Base-by-base conservation (phyloP, 37 sponge, comb jelly and placozoan genomes). In the Beroe ovata region DNA sequence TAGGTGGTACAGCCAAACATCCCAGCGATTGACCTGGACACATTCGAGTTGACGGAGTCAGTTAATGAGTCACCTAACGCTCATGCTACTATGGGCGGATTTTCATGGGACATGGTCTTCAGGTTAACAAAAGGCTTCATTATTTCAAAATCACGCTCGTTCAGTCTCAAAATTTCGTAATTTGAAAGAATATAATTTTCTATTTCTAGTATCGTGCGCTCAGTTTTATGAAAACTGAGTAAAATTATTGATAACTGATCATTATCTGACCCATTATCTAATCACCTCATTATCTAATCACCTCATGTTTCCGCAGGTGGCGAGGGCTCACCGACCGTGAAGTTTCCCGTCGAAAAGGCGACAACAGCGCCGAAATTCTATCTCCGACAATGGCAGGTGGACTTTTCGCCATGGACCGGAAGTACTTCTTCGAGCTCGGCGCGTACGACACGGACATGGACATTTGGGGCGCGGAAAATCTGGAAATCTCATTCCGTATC, bases 311-410 rank as follows among this genome's bases (percentile, higher is more conserved):
- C 36, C 38, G 1, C 84, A 77, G 84, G 28, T 77, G 84, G 84
- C 39, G 33, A 35, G 54, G 84, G 8, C 28, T 77, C 39, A 30
- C 84, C 0, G 38, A 77, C 6, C 41, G 84, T 42, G 84, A 77
- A 40, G n/a, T 14, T 0, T 3, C 16, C 54, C 3, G 84, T 28
- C 35, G 84, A 39, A 30, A 77, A 3, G 84, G 84, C 33, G 84
- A 77, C 28, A 77, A 77, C 47, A 77, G 84, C 54, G 28, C n/a
- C 26, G 84, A 77, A 42, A 47, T 47, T 11, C 54, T 6, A 16
- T 47, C 96, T 8, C 97, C 97, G 25, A 94, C 97, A 21, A 97
- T 97, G 97, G 95, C 97, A 23, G 97, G 97, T 4, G 97, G 97
- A 4, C 84, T 97, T 77, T 97, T 97, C 91, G 94, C 93, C 35